A percentile compares a stretch with the other conserved stretches of the same genome.
phyloP scores from a whole-genome alignment of 2,888 invertebrate genomes.

The Agapostemon virescens region DNA sequence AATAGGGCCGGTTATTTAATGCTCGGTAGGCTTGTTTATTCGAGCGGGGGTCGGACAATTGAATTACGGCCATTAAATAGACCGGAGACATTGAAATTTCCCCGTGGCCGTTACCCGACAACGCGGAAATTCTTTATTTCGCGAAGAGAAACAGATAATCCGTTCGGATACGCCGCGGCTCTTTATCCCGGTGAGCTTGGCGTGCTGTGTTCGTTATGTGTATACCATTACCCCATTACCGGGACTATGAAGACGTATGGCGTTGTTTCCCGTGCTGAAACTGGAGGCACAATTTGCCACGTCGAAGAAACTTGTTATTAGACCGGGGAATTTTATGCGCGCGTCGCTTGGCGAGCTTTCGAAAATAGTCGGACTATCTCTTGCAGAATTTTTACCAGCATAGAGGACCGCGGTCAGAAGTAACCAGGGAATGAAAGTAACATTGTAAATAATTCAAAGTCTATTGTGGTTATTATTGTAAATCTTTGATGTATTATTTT shows the following conservation, averaged over 20 bases:
- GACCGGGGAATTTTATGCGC: not conserved
- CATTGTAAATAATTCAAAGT: no score
- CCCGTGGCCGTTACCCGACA: conserved; percentile 17
- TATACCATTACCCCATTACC: conserved; percentile 53
- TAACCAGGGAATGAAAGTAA: not conserved
- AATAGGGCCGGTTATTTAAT: conserved; percentile 58
- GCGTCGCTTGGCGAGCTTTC: not conserved
- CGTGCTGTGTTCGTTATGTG: conserved; percentile 36
- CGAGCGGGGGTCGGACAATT: conserved; percentile 45
- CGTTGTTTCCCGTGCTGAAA: conserved; percentile 52
- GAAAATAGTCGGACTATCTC: not conserved
- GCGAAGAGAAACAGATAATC: conserved; percentile 46
- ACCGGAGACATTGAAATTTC: conserved; percentile 23
- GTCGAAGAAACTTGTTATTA: conserved; percentile 49
- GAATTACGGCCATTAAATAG: conserved; percentile 56
- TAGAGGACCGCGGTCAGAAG: not conserved
- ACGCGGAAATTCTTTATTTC: conserved; percentile 53
- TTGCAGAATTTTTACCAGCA: not conserved
- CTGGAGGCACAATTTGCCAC: conserved; percentile 52
- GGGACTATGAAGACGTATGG: conserved; percentile 54
- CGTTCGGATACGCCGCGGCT: conserved; percentile 35
- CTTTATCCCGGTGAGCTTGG: conserved; percentile 41
- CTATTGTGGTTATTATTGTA: not conserved
- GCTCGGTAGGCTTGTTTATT: conserved; percentile 55
- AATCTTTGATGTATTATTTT: not conserved